Evolutionary conservation across 2,797 vertebrate species (phyloP), one percentile per base, ranked within the genome.

Genomic region (Anabas testudineus): DNA sequence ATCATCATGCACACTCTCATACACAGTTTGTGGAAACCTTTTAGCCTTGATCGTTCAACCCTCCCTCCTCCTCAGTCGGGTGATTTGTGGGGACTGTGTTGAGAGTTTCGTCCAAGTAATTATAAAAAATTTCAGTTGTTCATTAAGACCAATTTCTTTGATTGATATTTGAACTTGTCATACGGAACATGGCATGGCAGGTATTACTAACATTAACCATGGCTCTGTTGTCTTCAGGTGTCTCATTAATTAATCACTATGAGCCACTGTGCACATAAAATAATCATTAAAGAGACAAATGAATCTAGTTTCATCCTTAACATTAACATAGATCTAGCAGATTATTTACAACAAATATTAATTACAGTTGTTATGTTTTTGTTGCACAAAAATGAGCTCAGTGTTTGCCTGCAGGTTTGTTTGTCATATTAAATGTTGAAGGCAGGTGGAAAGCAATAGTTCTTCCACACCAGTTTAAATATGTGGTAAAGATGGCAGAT

Each of bases 391-490:
- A 46, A 21, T 21, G 56, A 16, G 37, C 49, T 61, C 32, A 13
- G 53, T 30, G 30, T 62, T 61, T 21, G 37, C 18, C 43, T 26
- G 3, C 39, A 22, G 51, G 45, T 56, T 19, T 54, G 53, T 70
- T 59, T 63, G 53, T 37, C 43, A 73, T 4, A 42, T 55, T 58
- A 55, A 54, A 28, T 15, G 14, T 56, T 48, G 62, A n/a, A 30
- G 18, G 21, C 8, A 51, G 14, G 10, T 34, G 10, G 34, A 34
- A 34, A 8, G 34, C 10, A 34, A 34, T n/a, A 34, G 6, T 48
- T 12, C 34, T 53, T 56, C 6, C n/a, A 42, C 32, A 30, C 16
- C 36, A 30, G 16, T 39, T 19, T 37, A 41, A 37, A 21, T 41
- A 54, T 18, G 18, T 42, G 19, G 7, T 16, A 9, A 57, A 22